Base-by-base conservation (phyloP, 2,113 vertebrate genomes). In the Tragelaphus buxtoni region DNA sequence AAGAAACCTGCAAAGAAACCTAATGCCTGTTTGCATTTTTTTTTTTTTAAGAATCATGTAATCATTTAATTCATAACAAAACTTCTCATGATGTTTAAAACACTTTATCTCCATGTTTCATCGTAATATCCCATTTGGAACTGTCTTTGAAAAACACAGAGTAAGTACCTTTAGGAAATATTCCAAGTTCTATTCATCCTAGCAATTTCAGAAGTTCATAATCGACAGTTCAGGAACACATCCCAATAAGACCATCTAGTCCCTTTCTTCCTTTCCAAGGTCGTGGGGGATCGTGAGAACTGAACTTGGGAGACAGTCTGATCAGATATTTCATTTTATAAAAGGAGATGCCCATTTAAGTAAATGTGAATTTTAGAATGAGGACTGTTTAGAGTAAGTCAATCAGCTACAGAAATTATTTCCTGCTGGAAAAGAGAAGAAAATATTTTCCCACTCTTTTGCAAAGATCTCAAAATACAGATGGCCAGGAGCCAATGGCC, bases 201-300 rank as follows among this genome's bases (percentile, higher is more conserved):
- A 84, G 96, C 97, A 95, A 96, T 53, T 95, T 95, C 89, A 98
- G 89, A 92, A 97, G 96, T 97, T 98, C 87, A 89, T 97, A 87
- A 83, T 97, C 26, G 2, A n/a, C 91, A 80, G 58, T 49, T 81
- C 97, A 97, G 96, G 98, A 97, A 83, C 97, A 97, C 79, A 91
- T 96, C 97, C 97, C 96, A 90, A 30, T 88, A 97, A 97, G 96
- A 97, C 95, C 89, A 69, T 97, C n/a, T 20, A 88, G 93, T 96
- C 93, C 96, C 1, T 87, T 94, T 95, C 97, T 97, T 97, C 94
- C 90, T 96, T 96, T 98, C 97, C 92, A 97, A 97, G 98, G 96
- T 98, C 97, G 92, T 3, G 1, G 12, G 14, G 97, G 84, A 35
- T 84, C 81, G 49, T 97, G 96, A 13, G 56, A 98, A 69, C 24